These are phyloP conservation scores for Anguilla japonica DNA, from an alignment of 2,113 vertebrate species.

Conservation along the genomic window DNA sequence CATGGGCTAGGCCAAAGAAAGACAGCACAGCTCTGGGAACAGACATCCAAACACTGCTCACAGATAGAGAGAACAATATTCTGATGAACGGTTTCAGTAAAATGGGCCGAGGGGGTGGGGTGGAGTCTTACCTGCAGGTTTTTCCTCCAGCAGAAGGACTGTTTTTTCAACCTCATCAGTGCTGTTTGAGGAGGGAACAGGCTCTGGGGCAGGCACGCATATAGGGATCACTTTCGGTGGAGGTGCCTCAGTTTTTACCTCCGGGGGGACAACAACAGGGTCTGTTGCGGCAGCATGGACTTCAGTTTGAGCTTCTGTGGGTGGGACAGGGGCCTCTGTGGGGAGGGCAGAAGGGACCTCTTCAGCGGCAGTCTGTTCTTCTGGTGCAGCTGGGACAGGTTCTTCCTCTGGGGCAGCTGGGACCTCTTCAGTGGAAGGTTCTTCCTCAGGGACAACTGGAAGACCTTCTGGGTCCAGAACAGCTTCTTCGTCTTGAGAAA, in stretches of 20 bases:
- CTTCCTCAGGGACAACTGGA: not conserved
- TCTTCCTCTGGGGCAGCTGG: not conserved
- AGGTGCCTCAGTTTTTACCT: not conserved
- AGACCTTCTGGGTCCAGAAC: not conserved
- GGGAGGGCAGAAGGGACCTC: not conserved
- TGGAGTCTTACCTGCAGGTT: constrained; percentile 39
- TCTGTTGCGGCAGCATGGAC: not conserved
- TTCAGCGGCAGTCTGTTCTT: not conserved
- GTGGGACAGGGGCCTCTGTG: constrained; percentile 1
- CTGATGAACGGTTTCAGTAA: not conserved
- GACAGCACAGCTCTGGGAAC: not conserved
- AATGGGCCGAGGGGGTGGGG: not conserved
- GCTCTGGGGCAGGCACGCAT: not conserved
- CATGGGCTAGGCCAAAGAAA: not conserved
- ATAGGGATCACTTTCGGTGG: not conserved
- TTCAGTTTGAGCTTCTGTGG: constrained; percentile 21
- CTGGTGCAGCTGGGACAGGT: not conserved
- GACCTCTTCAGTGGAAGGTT: no score
- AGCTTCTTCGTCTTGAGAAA: not conserved
- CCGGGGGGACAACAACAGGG: not conserved
- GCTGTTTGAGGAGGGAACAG: not conserved
- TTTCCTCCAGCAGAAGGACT: constrained; percentile 1
- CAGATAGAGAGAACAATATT: not conserved
- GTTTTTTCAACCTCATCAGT: not conserved
- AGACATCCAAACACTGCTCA: not conserved